These are phyloP conservation scores for Lophotriccus pileatus DNA, from an alignment of 2,797 vertebrate genomes.

Conservation along the genomic window DNA sequence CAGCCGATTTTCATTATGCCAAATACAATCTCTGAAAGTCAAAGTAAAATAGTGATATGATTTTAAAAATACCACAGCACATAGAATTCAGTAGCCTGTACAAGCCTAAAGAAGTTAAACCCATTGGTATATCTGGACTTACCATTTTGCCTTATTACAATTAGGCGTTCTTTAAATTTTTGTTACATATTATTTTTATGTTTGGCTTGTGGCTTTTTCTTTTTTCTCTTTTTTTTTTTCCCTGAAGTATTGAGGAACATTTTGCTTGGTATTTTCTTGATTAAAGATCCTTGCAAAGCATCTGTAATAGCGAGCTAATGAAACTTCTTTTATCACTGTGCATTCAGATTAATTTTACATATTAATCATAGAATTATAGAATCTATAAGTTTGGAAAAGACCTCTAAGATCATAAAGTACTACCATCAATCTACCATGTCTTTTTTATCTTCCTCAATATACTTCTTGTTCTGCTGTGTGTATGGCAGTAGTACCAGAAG, in stretches of 20 bases:
- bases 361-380: neutral
- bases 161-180: neutral
- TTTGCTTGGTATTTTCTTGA: neutral
- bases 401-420: neutral
- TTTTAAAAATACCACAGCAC: neutral
- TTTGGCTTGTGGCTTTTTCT: neutral
- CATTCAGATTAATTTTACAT: neutral
- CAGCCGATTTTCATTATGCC: neutral
- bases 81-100: neutral
- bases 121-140: neutral
- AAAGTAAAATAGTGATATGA: neutral
- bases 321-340: neutral
- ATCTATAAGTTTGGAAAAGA: neutral
- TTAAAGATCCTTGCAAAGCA: neutral
- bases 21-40: neutral
- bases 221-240: neutral
- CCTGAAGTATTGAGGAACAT: neutral
- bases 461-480: neutral
- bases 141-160: neutral
- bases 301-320: neutral
- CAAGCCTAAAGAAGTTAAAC: neutral
- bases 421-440: neutral
- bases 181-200: neutral
- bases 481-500: neutral
- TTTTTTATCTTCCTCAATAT: neutral